Conservation (phyloP, 2,888 invertebrate species). For the Lymantria monacha region DNA sequence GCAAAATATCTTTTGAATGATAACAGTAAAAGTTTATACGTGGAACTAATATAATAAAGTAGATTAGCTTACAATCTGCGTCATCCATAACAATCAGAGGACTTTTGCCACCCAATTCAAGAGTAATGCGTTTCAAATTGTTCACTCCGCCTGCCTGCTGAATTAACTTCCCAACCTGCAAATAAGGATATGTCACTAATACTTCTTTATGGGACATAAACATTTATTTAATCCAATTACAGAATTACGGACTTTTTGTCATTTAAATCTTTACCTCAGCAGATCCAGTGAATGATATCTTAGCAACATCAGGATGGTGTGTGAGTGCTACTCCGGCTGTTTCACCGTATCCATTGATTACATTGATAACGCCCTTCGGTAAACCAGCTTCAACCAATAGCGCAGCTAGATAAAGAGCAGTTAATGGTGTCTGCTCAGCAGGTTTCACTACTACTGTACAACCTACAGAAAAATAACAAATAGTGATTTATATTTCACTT, state of each 20-base stretch:
- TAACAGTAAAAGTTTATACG: no score
- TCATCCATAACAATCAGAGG: slow-evolving; percentile 92
- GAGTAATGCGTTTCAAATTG: slow-evolving; percentile 89
- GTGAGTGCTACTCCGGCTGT: slow-evolving; percentile 89
- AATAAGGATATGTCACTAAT: not conserved
- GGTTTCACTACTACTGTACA: slow-evolving; percentile 94
- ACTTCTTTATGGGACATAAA: not conserved
- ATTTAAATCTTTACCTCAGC: slow-evolving; percentile 65
- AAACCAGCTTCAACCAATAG: slow-evolving; percentile 92
- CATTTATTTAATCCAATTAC: not conserved
- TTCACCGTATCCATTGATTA: slow-evolving; percentile 92
- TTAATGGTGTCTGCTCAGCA: slow-evolving; percentile 96
- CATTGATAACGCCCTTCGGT: slow-evolving; percentile 94
- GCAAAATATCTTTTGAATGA: no score
- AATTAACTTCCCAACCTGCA: slow-evolving; percentile 79
- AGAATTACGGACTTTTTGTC: no score
- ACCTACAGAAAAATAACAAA: slow-evolving; percentile 55
- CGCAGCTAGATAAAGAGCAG: slow-evolving; percentile 92
- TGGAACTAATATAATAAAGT: no score
- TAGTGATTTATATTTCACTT: not conserved
- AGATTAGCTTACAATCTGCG: slow-evolving; percentile 86
- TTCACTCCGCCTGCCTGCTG: slow-evolving; percentile 87
- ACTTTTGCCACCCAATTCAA: slow-evolving; percentile 95
- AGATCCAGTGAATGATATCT: slow-evolving; percentile 89
- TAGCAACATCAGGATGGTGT: slow-evolving; percentile 87